phyloP scores from a whole-genome alignment of 2,113 vertebrate genomes.

The Struthio camelus region DNA sequence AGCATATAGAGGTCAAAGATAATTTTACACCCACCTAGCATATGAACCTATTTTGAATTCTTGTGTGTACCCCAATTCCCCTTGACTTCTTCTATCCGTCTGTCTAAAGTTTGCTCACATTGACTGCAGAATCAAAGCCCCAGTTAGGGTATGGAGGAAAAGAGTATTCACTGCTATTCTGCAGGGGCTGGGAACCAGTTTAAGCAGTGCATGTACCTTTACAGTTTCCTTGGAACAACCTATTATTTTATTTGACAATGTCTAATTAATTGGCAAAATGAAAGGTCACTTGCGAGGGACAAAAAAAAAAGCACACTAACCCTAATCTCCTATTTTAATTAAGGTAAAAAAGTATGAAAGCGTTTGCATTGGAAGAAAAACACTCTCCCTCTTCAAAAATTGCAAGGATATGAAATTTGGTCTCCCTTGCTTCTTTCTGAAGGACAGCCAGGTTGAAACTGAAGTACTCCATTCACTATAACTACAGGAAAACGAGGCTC shows the following conservation, averaged over 20 bases:
- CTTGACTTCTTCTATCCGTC: neutral
- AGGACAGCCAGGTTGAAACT: neutral
- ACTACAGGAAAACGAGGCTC: neutral
- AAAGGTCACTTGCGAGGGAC: neutral
- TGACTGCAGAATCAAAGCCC: neutral
- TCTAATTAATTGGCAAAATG: neutral
- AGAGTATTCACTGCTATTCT: neutral
- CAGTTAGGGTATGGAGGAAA: rapidly evolving
- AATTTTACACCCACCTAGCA: neutral
- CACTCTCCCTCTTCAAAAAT: neutral
- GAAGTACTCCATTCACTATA: neutral
- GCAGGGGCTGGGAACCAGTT: neutral
- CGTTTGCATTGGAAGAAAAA: neutral
- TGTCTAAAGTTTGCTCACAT: neutral
- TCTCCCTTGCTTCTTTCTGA: neutral
- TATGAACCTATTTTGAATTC: neutral
- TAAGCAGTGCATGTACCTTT: rapidly evolving
- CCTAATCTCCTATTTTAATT: neutral
- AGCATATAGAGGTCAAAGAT: neutral
- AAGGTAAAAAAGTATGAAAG: neutral
- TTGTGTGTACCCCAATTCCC: neutral
- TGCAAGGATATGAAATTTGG: neutral
- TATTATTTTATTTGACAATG: neutral
- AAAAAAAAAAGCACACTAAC: neutral
- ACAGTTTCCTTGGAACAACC: neutral